Evolutionary conservation across 2,113 vertebrate genomes (phyloP).

Genomic region (Apeltes quadracus): DNA sequence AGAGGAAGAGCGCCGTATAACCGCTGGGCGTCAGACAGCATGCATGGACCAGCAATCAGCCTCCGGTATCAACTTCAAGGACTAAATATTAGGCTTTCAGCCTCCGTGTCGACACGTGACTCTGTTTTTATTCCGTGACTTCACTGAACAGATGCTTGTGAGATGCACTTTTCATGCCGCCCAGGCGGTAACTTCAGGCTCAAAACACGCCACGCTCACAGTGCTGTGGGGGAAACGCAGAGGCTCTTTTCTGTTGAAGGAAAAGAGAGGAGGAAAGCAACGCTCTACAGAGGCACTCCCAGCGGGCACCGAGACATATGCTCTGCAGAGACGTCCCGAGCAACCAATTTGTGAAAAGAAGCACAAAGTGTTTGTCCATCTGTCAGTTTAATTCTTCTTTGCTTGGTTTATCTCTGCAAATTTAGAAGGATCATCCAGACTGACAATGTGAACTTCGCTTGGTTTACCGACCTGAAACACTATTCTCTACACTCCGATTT

Average conservation of each 20-base stretch:
- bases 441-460: neutral
- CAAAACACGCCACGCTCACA: conserved; percentile 39
- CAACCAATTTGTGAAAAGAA: conserved; percentile 61
- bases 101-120: conserved; percentile 23
- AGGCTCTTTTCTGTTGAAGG: conserved; percentile 21
- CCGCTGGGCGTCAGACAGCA: conserved; percentile 57
- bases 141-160: conserved; percentile 38
- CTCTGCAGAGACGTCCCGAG: conserved; percentile 47
- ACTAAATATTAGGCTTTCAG: conserved; percentile 41
- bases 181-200: conserved; percentile 50
- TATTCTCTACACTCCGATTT: no score
- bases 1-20: conserved; percentile 38
- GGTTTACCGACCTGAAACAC: neutral
- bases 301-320: conserved; percentile 40
- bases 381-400: conserved; percentile 26
- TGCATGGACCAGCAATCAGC: conserved; percentile 45
- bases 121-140: neutral
- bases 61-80: conserved; percentile 49
- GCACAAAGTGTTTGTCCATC: conserved; percentile 40
- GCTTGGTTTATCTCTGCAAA: neutral
- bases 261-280: conserved; percentile 35
- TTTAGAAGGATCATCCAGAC: neutral
- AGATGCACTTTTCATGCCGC: conserved; percentile 40
- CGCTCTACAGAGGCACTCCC: conserved; percentile 49
- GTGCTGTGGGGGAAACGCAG: conserved; percentile 32